Percentiles rank a stretch among this genome's conserved stretches.
Conservation (phyloP, 2,797 vertebrate species). For the Sebastes oblongus region DNA sequence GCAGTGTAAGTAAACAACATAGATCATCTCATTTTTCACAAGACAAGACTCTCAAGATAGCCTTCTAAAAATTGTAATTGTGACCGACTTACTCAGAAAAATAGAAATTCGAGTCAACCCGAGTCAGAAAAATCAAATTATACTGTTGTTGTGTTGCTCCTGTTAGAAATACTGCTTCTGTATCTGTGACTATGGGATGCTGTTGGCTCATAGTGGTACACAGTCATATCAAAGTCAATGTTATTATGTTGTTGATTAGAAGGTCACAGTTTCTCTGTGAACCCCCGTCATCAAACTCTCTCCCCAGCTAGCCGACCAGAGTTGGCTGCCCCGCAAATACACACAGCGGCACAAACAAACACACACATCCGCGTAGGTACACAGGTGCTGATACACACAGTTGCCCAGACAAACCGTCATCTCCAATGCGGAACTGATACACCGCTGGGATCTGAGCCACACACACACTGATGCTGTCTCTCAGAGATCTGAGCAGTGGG, state of each 20-base stretch:
- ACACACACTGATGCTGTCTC: slow-evolving; percentile 9
- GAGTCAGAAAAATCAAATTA: background rate
- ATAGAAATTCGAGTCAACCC: background rate
- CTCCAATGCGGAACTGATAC: slow-evolving; percentile 24
- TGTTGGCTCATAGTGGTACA: background rate
- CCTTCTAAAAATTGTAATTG: background rate
- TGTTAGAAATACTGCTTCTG: background rate
- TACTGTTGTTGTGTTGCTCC: background rate
- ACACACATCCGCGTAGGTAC: background rate
- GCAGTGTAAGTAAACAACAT: background rate
- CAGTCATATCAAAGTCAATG: background rate
- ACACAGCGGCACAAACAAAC: background rate
- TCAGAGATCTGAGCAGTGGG: slow-evolving; percentile 13
- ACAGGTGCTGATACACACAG: slow-evolving; percentile 15
- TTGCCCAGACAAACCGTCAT: slow-evolving; percentile 9
- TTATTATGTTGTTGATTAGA: slow-evolving; percentile 5
- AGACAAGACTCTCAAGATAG: background rate
- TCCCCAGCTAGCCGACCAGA: background rate
- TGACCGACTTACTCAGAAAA: background rate
- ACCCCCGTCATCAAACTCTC: background rate
- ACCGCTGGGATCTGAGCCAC: slow-evolving; percentile 18
- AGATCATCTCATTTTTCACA: background rate
- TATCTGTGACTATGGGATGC: background rate
- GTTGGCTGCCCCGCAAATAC: background rate
- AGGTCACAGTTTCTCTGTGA: background rate